These are phyloP conservation scores for Papilio machaon DNA, from an alignment of 1,140 invertebrate species.

Conservation along the genomic window DNA sequence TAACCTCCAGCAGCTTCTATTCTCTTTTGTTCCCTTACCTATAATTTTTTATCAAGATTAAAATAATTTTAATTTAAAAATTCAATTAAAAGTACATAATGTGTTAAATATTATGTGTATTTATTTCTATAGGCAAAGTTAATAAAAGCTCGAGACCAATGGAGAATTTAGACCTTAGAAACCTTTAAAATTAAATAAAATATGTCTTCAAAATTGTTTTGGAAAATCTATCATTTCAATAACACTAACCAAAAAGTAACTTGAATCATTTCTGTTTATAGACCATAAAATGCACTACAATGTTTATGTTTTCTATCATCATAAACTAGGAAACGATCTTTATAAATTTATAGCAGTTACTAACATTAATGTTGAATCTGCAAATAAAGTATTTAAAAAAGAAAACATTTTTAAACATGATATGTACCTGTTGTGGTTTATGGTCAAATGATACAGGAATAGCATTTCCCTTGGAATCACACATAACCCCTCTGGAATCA, in stretches of 20 bases:
- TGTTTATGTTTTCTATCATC: constrained; percentile 8
- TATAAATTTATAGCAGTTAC: neutral
- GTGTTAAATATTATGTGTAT: too few species aligned
- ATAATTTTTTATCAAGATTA: constrained; percentile 46
- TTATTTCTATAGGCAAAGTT: too few species aligned
- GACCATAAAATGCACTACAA: constrained; percentile 4
- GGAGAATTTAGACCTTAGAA: too few species aligned
- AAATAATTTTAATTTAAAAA: too few species aligned
- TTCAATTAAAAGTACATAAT: too few species aligned
- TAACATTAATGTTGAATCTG: neutral
- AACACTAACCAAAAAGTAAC: neutral
- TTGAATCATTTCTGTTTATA: neutral
- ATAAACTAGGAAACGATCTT: neutral
- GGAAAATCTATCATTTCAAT: neutral
- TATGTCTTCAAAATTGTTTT: too few species aligned
- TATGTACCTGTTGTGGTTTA: constrained; percentile 94
- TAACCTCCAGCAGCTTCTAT: constrained; percentile 96
- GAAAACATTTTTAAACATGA: neutral
- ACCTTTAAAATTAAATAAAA: too few species aligned
- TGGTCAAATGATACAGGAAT: constrained; percentile 98
- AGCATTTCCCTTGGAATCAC: constrained; percentile 92
- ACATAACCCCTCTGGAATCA: constrained; percentile 97
- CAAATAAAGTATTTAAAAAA: neutral
- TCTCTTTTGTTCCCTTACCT: constrained; percentile 92
- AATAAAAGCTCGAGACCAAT: too few species aligned